Evolutionary conservation across 2,888 invertebrate genomes (phyloP).

Genomic region (Venusia cambrica): DNA sequence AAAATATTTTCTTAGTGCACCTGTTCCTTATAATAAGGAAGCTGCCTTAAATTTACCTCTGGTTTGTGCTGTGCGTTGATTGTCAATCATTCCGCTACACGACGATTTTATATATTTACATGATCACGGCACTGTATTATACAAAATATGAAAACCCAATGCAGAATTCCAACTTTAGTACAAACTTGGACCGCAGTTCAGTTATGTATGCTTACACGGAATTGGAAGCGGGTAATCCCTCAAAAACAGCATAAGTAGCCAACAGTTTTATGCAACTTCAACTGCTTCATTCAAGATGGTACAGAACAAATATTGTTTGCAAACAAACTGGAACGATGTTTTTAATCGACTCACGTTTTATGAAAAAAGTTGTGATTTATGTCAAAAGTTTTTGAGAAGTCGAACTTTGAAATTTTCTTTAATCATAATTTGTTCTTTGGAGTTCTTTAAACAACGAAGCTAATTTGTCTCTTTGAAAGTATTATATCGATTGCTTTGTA

Average conservation of each 20-base stretch:
- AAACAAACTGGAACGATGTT: conserved; percentile 28
- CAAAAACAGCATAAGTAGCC: conserved; percentile 55
- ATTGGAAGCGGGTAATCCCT: conserved; percentile 51
- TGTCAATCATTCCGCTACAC: no score
- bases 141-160: neutral
- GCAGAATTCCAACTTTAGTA: conserved; percentile 2
- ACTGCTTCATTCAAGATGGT: conserved; percentile 39
- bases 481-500: no score
- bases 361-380: conserved; percentile 24
- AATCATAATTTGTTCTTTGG: conserved; percentile 21
- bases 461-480: conserved; percentile 21
- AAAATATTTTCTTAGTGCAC: no score
- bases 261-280: conserved; percentile 48
- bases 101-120: no score
- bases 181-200: conserved; percentile 19
- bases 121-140: no score
- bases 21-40: no score
- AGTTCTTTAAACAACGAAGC: conserved; percentile 22
- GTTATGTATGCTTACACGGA: conserved; percentile 25
- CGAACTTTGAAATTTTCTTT: conserved; percentile 18
- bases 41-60: no score
- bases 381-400: conserved; percentile 19
- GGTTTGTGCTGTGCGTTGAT: no score
- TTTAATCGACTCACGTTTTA: conserved; percentile 29
- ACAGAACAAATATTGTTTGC: conserved; percentile 31